These are phyloP conservation scores for Coluber constrictor DNA, from an alignment of 2,797 vertebrate species.

Conservation along the genomic window DNA sequence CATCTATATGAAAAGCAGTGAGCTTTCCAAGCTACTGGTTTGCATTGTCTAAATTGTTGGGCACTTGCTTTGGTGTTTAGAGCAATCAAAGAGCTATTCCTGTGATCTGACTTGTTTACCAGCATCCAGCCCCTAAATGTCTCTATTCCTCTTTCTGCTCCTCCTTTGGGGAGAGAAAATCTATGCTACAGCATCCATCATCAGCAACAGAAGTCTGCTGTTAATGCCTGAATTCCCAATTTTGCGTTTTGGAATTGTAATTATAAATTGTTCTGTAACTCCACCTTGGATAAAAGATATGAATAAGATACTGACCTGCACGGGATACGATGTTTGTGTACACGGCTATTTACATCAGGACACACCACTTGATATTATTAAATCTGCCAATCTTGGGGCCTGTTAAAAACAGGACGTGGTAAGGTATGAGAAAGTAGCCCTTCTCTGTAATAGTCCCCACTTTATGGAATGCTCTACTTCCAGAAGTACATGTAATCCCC, in stretches of 20 bases:
- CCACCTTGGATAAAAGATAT: neutral
- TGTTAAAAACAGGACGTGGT: neutral
- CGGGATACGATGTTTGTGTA: neutral
- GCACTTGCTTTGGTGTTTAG: neutral
- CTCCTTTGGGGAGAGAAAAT: neutral
- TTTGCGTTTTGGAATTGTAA: neutral
- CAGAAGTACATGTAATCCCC: neutral
- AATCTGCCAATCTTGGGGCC: neutral
- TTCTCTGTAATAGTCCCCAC: neutral
- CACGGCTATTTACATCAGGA: neutral
- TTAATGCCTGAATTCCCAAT: neutral
- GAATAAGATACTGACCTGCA: neutral
- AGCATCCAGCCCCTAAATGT: neutral
- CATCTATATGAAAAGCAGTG: neutral
- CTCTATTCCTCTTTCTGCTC: neutral
- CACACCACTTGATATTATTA: neutral
- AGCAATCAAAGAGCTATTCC: neutral
- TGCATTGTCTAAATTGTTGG: neutral
- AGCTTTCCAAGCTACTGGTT: neutral
- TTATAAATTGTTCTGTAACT: neutral
- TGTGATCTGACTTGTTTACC: neutral
- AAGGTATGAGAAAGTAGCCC: neutral
- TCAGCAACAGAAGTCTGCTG: neutral
- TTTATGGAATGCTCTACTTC: neutral
- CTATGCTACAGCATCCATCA: neutral